These are phyloP conservation scores for Agrochola circellaris DNA, from an alignment of 2,888 invertebrate species.

Conservation along the genomic window DNA sequence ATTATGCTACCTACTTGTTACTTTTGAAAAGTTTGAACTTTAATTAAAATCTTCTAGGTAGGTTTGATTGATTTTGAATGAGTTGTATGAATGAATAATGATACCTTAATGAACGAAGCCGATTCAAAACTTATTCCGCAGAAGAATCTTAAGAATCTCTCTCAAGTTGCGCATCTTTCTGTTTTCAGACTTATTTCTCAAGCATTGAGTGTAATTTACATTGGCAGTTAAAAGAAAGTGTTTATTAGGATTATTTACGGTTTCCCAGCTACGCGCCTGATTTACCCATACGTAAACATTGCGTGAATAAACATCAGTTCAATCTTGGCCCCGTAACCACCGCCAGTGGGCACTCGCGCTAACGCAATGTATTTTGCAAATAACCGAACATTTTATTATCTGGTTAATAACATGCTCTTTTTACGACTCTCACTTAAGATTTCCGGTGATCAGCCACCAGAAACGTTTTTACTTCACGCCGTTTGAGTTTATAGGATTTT, in stretches of 20 bases:
- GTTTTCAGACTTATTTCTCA: constrained; percentile 50
- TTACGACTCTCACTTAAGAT: constrained; percentile 67
- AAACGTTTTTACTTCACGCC: constrained; percentile 62
- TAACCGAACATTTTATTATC: constrained; percentile 67
- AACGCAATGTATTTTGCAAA: constrained; percentile 63
- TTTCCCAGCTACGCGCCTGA: constrained; percentile 63
- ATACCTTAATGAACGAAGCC: constrained; percentile 4
- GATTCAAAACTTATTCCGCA: constrained; percentile 8
- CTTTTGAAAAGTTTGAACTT: neutral
- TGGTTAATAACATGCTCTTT: constrained; percentile 64
- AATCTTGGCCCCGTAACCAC: constrained; percentile 54
- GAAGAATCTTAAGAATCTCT: constrained; percentile 27
- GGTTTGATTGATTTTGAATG: constrained; percentile 8
- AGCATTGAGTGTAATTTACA: constrained; percentile 51
- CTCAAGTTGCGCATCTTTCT: constrained; percentile 16
- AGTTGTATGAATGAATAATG: constrained; percentile 16
- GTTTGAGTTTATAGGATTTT: constrained; percentile 42
- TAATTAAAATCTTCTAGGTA: neutral
- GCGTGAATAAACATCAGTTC: constrained; percentile 64
- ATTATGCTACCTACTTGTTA: neutral
- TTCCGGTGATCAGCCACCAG: constrained; percentile 68
- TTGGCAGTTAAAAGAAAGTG: constrained; percentile 64
- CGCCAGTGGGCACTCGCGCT: constrained; percentile 41
- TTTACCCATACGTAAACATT: constrained; percentile 68
- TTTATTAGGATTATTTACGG: constrained; percentile 68